Evolutionary conservation across 2,888 invertebrate species (phyloP), one percentile per base, ranked within the genome.

Genomic region (Trachelus tabidus): DNA sequence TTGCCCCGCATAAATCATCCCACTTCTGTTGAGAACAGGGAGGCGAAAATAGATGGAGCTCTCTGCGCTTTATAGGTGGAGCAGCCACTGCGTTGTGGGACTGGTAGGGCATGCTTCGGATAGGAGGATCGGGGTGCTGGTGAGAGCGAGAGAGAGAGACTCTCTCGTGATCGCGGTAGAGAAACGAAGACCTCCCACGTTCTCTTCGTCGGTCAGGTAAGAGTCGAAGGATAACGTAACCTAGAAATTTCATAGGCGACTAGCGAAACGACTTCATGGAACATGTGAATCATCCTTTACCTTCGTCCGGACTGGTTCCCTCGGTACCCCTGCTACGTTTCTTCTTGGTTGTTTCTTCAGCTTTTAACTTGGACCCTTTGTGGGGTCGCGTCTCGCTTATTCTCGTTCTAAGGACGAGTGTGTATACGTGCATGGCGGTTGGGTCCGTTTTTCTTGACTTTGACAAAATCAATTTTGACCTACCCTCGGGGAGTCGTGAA

Each of bases 1-100:
- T 88, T 89, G 88, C 86, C 85, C 82, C 83, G 82, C 86, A 88
- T 89, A 89, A 89, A 89, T 89, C 89, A 89, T 88, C 85, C 86
- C 78, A 83, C 85, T 88, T 88, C 87, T 88, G 85, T 83, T 85
- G 80, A 82, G 81, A 85, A 83, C 84, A 82, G 82, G 84, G 81
- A 85, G 85, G 85, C 85, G 83, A 87, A 89, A 89, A 89, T 89
- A 89, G 88, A 89, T 86, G 85, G 85, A 84, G 79, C 79, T 79
- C 80, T 78, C 81, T 77, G 77, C 77, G 79, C 78, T 73, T 77
- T 77, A 78, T 76, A 77, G 79, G 37, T 69, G 74, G 69, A 71
- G 73, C 73, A 37, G 75, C 80, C 76, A 79, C 76, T 80, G 76
- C 78, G 69, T 37, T 73, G 15, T 75, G 79, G 40, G 74, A 35